These are phyloP conservation scores for Protonibea diacanthus DNA, from an alignment of 2,797 vertebrate genomes.

Conservation along the genomic window DNA sequence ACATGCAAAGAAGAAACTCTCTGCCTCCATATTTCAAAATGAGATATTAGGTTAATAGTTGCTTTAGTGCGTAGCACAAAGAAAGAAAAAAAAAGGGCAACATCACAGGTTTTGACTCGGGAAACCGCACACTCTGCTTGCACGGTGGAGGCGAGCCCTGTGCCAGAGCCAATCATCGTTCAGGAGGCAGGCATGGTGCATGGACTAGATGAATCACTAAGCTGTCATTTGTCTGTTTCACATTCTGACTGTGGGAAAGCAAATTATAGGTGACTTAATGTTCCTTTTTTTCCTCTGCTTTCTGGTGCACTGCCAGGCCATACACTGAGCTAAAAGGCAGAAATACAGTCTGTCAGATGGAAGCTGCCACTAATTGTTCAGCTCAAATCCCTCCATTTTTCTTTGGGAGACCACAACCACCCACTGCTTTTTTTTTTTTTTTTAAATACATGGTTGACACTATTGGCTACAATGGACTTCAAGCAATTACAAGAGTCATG, in stretches of 20 bases:
- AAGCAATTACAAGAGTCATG: constrained; percentile 76
- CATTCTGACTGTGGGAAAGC: constrained; percentile 73
- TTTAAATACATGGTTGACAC: constrained; percentile 55
- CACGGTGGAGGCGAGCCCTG: constrained; percentile 50
- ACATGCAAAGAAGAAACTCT: constrained; percentile 60
- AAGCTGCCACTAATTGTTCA: constrained; percentile 78
- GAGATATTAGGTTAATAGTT: constrained; percentile 74
- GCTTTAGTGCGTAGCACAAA: constrained; percentile 54
- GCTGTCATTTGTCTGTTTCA: constrained; percentile 81
- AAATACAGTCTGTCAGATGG: constrained; percentile 73
- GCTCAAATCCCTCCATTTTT: constrained; percentile 66
- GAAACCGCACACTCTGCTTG: constrained; percentile 42
- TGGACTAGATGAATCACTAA: constrained; percentile 79
- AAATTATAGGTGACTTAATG: constrained; percentile 84
- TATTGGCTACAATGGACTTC: constrained; percentile 62
- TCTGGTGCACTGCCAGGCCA: constrained; percentile 73
- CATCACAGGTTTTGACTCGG: constrained; percentile 64
- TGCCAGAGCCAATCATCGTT: constrained; percentile 79
- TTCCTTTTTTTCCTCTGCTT: constrained; percentile 64
- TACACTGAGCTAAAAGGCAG: constrained; percentile 76
- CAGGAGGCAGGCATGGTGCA: constrained; percentile 62
- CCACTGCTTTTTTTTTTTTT: constrained; percentile 42
- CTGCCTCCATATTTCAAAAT: constrained; percentile 67
- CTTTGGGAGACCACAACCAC: constrained; percentile 53
- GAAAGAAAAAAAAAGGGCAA: constrained; percentile 7